Evolutionary conservation across 2,888 invertebrate species (phyloP).

Genomic region (Acronicta psi): DNA sequence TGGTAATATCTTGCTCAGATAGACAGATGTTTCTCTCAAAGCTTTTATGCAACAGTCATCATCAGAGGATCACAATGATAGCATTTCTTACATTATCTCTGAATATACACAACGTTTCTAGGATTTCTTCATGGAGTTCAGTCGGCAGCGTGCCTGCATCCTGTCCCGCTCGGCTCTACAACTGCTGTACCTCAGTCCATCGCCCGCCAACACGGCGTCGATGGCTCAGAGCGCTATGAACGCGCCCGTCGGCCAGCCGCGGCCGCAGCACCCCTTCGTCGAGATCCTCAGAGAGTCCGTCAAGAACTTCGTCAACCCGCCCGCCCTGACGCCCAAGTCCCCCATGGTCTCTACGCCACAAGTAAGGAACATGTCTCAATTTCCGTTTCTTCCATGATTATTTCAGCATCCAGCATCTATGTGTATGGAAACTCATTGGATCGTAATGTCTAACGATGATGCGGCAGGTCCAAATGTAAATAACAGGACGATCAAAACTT

Average conservation of each 20-base stretch:
- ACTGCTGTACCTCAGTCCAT: conserved; percentile 91
- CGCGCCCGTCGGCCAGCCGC: conserved; percentile 64
- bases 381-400: no score
- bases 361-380: no score
- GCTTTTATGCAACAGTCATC: no score
- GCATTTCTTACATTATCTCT: no score
- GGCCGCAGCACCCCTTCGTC: conserved; percentile 88
- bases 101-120: conserved; percentile 64
- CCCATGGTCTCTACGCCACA: conserved; percentile 91
- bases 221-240: conserved; percentile 72
- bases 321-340: conserved; percentile 94
- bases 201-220: conserved; percentile 77
- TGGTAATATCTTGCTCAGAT: no score
- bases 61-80: no score
- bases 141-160: conserved; percentile 96
- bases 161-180: conserved; percentile 97
- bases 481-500: no score
- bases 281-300: conserved; percentile 96
- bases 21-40: no score
- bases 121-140: conserved; percentile 98
- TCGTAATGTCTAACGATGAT: no score
- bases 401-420: no score
- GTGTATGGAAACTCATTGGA: no score
- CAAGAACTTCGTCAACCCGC: conserved; percentile 96
- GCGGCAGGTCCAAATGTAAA: no score